Conservation (phyloP, 1,140 invertebrate species). For the Drosophila ananassae region DNA sequence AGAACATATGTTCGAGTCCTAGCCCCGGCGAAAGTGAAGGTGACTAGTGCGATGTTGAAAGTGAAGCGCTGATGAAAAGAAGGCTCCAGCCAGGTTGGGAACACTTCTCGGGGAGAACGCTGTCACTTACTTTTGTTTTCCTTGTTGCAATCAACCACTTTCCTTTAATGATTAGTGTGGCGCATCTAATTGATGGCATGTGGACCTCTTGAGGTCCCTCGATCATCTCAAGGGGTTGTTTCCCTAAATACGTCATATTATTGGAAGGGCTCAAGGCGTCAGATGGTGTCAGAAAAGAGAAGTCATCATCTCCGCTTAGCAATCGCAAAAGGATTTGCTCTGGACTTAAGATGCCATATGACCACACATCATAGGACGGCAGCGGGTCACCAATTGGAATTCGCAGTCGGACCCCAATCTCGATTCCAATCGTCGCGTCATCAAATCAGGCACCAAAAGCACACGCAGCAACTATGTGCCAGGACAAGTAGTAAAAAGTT, state of each 20-base stretch:
- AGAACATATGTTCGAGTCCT: conserved; percentile 68
- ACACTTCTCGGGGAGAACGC: conserved; percentile 18
- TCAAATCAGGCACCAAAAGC: conserved; percentile 71
- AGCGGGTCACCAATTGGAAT: conserved; percentile 20
- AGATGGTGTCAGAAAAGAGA: conserved; percentile 54
- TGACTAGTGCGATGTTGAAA: conserved; percentile 35
- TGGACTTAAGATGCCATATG: conserved; percentile 24
- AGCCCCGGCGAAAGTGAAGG: conserved; percentile 45
- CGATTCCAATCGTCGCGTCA: conserved; percentile 50
- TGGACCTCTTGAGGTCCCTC: conserved; percentile 28
- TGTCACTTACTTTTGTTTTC: conserved; percentile 69
- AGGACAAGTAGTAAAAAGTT: conserved; percentile 69
- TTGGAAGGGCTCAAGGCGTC: conserved; percentile 32
- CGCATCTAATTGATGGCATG: conserved; percentile 69
- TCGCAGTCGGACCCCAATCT: conserved; percentile 45
- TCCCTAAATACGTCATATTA: conserved; percentile 58
- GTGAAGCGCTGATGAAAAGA: conserved; percentile 24
- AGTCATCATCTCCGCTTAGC: conserved; percentile 52
- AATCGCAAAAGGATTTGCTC: conserved; percentile 61
- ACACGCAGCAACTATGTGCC: conserved; percentile 55
- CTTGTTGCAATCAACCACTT: conserved; percentile 43
- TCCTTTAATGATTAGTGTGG: conserved; percentile 47
- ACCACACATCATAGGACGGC: conserved; percentile 53
- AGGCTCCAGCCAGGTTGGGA: conserved; percentile 27
- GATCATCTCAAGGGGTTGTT: conserved; percentile 59